Evolutionary conservation across 2,888 invertebrate species (phyloP).

Genomic region (Hypercompe scribonia): DNA sequence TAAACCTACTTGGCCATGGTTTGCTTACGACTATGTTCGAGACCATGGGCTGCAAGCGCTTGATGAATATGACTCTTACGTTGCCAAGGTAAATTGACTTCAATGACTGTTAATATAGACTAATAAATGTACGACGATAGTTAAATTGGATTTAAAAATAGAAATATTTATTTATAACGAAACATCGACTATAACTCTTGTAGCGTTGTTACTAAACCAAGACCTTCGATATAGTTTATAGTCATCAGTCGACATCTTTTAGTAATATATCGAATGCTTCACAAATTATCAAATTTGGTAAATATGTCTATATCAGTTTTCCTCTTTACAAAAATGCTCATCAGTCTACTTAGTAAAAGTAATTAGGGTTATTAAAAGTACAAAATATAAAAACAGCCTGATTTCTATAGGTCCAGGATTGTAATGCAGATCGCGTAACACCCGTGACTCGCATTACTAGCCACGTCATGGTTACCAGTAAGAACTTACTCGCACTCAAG

Average conservation of each 20-base stretch:
- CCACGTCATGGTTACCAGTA: conserved; percentile 72
- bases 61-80: conserved; percentile 67
- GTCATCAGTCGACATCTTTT: background rate
- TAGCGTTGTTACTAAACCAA: background rate
- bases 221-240: background rate
- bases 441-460: conserved; percentile 74
- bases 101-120: too few relatives aligned
- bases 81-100: conserved; percentile 54
- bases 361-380: too few relatives aligned
- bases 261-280: background rate
- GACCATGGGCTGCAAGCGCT: conserved; percentile 68
- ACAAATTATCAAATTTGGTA: too few relatives aligned
- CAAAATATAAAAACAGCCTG: background rate
- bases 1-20: conserved; percentile 72
- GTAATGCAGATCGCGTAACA: conserved; percentile 59
- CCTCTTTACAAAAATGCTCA: too few relatives aligned
- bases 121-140: background rate
- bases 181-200: background rate
- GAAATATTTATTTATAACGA: background rate
- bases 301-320: too few relatives aligned
- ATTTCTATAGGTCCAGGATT: conserved; percentile 58
- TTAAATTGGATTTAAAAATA: background rate
- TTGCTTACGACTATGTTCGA: conserved; percentile 72
- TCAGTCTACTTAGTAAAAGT: too few relatives aligned
- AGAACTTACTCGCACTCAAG: conserved; percentile 74